Evolutionary conservation across 2,888 invertebrate genomes (phyloP).

Genomic region (Abrostola tripartita): DNA sequence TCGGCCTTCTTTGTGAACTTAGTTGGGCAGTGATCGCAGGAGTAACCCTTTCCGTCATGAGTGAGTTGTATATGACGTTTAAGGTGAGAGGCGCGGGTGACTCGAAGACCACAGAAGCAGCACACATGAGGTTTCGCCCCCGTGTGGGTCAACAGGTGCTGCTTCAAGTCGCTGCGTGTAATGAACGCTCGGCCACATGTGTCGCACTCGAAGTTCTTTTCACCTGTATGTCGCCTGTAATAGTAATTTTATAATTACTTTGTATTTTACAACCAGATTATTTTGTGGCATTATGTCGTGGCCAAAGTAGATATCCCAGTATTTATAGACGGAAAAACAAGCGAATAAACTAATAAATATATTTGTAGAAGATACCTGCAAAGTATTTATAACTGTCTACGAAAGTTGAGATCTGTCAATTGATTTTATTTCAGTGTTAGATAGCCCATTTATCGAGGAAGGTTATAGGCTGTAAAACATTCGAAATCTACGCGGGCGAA

Average conservation of each 20-base stretch:
- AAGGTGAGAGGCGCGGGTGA: slow-evolving; percentile 80
- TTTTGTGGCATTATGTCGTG: too few species aligned
- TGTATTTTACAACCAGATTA: not conserved
- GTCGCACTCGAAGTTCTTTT: slow-evolving; percentile 82
- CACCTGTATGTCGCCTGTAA: slow-evolving; percentile 84
- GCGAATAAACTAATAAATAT: too few species aligned
- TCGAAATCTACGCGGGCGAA: too few species aligned
- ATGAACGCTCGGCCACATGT: slow-evolving; percentile 80
- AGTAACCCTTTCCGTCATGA: slow-evolving; percentile 62
- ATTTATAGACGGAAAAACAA: too few species aligned
- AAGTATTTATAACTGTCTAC: too few species aligned
- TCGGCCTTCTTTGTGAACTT: slow-evolving; percentile 68
- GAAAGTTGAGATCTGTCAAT: too few species aligned
- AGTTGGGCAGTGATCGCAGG: slow-evolving; percentile 64
- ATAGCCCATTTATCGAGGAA: too few species aligned
- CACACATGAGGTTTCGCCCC: slow-evolving; percentile 80
- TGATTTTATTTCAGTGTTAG: too few species aligned
- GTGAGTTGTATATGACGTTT: slow-evolving; percentile 77
- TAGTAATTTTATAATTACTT: slow-evolving; percentile 1
- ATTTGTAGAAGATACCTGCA: too few species aligned
- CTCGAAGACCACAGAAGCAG: slow-evolving; percentile 74
- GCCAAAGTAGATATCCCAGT: too few species aligned
- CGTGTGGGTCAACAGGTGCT: slow-evolving; percentile 77
- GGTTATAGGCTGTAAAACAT: too few species aligned
- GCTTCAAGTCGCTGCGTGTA: slow-evolving; percentile 81